phyloP scores from a whole-genome alignment of 2,888 invertebrate species.

The Cetonia aurata region DNA sequence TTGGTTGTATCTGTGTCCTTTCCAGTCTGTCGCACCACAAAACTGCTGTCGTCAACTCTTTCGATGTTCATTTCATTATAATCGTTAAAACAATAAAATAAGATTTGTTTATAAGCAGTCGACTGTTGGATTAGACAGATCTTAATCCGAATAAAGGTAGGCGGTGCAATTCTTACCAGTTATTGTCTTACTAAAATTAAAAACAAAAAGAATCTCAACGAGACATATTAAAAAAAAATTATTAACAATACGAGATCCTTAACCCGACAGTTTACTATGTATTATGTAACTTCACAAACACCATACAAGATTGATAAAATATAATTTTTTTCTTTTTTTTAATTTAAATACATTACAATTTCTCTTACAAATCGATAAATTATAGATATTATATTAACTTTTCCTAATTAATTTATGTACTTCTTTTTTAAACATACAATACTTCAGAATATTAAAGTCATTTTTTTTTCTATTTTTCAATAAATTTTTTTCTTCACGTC shows the following conservation, averaged over 20 bases:
- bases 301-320: too few species aligned
- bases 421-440: not conserved
- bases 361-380: too few species aligned
- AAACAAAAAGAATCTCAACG: too few species aligned
- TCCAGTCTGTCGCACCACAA: conserved; percentile 1
- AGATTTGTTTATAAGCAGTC: not conserved
- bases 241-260: conserved; percentile 20
- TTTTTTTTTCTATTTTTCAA: conserved; percentile 1
- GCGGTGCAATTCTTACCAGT: not conserved
- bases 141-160: too few species aligned
- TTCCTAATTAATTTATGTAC: not conserved
- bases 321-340: too few species aligned
- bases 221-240: too few species aligned
- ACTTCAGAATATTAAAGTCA: not conserved
- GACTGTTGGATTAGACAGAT: too few species aligned
- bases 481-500: conserved; percentile 12
- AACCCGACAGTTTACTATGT: not conserved
- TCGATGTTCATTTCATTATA: not conserved
- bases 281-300: too few species aligned
- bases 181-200: conserved; percentile 1
- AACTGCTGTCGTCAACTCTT: not conserved
- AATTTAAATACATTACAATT: too few species aligned
- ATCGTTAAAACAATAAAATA: too few species aligned
- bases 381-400: not conserved
- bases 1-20: conserved; percentile 22